Percentiles rank a stretch among this genome's conserved stretches.
Evolutionary conservation across 2,113 vertebrate species (phyloP).

Genomic region (Ctenodactylus gundi): DNA sequence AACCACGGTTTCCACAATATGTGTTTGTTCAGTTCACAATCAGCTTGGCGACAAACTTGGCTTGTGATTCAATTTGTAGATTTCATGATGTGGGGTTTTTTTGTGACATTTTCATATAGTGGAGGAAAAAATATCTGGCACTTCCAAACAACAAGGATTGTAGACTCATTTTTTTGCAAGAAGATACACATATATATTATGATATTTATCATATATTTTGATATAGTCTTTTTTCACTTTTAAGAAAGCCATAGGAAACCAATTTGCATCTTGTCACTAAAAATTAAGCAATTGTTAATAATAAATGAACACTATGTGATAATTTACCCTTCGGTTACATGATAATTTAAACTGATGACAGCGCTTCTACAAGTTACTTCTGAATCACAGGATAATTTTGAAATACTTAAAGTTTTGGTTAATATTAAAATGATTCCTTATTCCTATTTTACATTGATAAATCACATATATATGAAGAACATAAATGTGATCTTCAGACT

Average conservation of each 20-base stretch:
- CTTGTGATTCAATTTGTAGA: not conserved
- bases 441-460: not conserved
- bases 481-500: not conserved
- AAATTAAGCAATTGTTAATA: not conserved
- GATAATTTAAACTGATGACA: not conserved
- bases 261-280: not conserved
- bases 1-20: constrained; percentile 48
- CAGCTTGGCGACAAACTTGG: not conserved
- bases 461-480: not conserved
- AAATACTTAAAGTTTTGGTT: not conserved
- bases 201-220: not conserved
- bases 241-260: not conserved
- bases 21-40: constrained; percentile 45
- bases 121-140: not conserved
- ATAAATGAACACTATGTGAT: not conserved
- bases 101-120: constrained; percentile 33
- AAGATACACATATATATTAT: not conserved
- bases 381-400: not conserved
- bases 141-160: not conserved
- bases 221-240: not conserved
- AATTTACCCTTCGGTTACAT: not conserved
- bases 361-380: not conserved
- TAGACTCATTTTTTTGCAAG: not conserved
- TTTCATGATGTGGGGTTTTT: constrained; percentile 32
- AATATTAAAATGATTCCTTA: not conserved